phyloP scores from a whole-genome alignment of 2,113 vertebrate species.

The Myrmecophaga tridactyla region DNA sequence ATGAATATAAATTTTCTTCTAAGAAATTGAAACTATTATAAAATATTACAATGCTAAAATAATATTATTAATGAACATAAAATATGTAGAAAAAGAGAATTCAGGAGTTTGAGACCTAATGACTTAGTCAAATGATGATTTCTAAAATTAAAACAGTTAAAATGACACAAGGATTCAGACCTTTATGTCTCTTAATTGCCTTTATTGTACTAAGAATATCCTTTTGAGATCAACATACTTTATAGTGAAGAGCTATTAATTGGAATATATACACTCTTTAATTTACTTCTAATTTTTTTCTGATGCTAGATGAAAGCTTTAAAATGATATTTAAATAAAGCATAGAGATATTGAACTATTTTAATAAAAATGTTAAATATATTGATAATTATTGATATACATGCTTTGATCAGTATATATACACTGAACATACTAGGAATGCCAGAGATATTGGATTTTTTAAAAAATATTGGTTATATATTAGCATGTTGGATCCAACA shows the following conservation, averaged over 20 bases:
- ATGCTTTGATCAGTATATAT: background rate
- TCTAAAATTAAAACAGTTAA: background rate
- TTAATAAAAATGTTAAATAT: background rate
- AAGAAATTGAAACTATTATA: background rate
- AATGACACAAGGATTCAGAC: background rate
- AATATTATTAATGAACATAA: background rate
- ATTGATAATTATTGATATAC: background rate
- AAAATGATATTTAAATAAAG: background rate
- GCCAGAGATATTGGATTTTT: background rate
- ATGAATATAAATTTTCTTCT: background rate
- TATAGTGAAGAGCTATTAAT: background rate
- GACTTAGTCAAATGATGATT: background rate
- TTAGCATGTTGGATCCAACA: background rate
- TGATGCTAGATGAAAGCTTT: background rate
- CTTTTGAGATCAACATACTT: background rate
- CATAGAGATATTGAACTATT: background rate
- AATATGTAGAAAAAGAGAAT: background rate
- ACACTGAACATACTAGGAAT: background rate
- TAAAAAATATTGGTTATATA: background rate
- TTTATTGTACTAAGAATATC: background rate
- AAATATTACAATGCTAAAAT: background rate
- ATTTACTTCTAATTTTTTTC: background rate
- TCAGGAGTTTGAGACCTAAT: background rate
- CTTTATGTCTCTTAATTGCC: background rate
- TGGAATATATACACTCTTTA: background rate